phyloP scores from a whole-genome alignment of 2,797 vertebrate genomes.

The Chloroceryle inda region DNA sequence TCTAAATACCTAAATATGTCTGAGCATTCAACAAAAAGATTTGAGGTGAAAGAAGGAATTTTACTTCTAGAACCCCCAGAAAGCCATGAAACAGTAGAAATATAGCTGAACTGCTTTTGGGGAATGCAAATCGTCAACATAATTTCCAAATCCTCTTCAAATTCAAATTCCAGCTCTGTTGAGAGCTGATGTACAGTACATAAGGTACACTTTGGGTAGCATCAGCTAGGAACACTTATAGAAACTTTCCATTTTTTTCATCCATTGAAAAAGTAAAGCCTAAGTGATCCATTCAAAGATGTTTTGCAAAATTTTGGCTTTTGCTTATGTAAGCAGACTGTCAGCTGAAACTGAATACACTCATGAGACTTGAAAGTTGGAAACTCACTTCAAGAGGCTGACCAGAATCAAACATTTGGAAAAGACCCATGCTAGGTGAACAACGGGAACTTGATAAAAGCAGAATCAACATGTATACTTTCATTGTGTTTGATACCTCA shows the following conservation, averaged over 20 bases:
- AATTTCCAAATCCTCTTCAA: conserved; percentile 62
- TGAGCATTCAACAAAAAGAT: background rate
- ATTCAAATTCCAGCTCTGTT: conserved; percentile 57
- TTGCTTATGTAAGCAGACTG: conserved; percentile 56
- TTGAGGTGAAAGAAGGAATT: conserved; percentile 1
- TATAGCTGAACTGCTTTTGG: conserved; percentile 33
- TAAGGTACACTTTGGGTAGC: conserved; percentile 36
- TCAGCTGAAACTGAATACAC: conserved; percentile 39
- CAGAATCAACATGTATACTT: background rate
- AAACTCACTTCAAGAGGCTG: background rate
- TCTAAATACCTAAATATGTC: conserved; percentile 39
- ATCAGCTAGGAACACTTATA: conserved; percentile 53
- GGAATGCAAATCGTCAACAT: conserved; percentile 51
- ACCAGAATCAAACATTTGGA: background rate
- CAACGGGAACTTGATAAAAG: background rate
- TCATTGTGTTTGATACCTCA: background rate
- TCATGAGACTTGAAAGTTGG: background rate
- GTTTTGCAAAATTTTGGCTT: conserved; percentile 44
- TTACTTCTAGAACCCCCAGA: conserved; percentile 28
- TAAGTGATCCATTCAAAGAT: conserved; percentile 16
- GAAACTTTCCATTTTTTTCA: conserved; percentile 6
- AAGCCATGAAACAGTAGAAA: conserved; percentile 27
- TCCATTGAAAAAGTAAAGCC: conserved; percentile 38
- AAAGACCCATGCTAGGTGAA: background rate
- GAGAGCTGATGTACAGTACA: conserved; percentile 35